Percentiles rank a stretch among this genome's conserved stretches.
These are phyloP conservation scores for Rhinophrynus dorsalis DNA, from an alignment of 2,797 vertebrate species.

Conservation along the genomic window DNA sequence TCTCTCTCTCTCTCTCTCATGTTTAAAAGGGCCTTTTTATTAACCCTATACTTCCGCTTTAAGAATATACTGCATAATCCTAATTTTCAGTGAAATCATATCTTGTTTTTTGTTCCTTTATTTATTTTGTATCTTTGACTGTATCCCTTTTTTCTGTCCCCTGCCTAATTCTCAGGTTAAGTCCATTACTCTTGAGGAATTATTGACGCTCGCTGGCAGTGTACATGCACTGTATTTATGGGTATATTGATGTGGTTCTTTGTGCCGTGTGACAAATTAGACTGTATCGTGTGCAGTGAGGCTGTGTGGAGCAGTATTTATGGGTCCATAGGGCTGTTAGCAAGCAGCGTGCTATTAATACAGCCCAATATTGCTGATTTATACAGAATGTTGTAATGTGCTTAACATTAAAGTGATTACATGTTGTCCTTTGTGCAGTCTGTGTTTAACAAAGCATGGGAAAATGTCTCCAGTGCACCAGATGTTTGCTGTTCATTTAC, in stretches of 20 bases:
- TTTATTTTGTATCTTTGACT: too few species aligned
- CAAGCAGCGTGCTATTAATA: neutral
- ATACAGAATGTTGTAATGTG: neutral
- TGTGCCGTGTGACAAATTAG: conserved; percentile 19
- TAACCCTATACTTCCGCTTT: neutral
- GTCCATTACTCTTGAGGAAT: conserved; percentile 6
- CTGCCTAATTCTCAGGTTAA: conserved; percentile 6
- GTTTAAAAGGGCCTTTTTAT: neutral
- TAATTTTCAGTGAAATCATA: too few species aligned
- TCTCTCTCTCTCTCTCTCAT: neutral
- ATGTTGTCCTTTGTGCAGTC: too few species aligned
- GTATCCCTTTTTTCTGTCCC: neutral
- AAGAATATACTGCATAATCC: too few species aligned
- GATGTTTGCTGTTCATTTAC: too few species aligned
- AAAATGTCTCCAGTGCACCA: too few species aligned
- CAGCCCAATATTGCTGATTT: conserved; percentile 17
- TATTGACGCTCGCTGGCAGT: conserved; percentile 2
- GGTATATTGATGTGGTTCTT: conserved; percentile 16
- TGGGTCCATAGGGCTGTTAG: neutral
- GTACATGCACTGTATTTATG: conserved; percentile 17
- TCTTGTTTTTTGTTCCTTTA: too few species aligned
- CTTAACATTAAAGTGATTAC: neutral
- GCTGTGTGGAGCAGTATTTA: neutral
- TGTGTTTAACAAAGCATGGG: too few species aligned
- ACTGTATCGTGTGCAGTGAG: neutral